Conservation (phyloP, 2,888 invertebrate genomes). For the Conomelus anceps region DNA sequence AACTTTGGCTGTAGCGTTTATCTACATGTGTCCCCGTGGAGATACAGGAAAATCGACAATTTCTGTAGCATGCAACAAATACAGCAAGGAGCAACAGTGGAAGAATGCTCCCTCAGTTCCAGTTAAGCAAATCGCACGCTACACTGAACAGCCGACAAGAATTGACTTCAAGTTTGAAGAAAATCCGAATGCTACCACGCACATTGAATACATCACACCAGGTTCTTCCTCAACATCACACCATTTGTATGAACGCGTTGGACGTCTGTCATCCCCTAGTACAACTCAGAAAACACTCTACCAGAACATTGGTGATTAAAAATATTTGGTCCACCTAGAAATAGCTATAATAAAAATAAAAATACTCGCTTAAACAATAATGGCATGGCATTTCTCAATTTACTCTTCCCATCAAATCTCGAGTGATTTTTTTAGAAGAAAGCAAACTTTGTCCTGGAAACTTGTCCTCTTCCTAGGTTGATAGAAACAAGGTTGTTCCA, state of each 20-base stretch:
- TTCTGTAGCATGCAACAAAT: background rate
- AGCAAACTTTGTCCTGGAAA: no score
- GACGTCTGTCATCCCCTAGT: background rate
- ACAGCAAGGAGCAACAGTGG: background rate
- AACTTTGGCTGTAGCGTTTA: background rate
- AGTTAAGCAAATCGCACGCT: background rate
- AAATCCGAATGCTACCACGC: background rate
- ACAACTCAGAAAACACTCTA: background rate
- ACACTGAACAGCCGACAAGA: background rate
- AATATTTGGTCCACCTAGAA: no score
- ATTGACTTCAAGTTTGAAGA: background rate
- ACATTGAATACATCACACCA: background rate
- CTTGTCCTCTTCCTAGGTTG: no score
- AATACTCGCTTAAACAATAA: no score
- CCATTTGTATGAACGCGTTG: conserved; percentile 1
- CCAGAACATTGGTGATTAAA: conserved; percentile 40
- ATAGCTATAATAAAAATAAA: no score
- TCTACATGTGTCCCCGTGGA: background rate
- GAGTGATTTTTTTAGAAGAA: no score
- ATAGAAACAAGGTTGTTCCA: no score
- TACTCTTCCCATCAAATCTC: no score
- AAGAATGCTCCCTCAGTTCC: background rate
- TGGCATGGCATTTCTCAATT: no score
- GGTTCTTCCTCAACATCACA: background rate
- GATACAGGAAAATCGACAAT: background rate